phyloP scores from a whole-genome alignment of 2,797 vertebrate species.

The Muraenolepis orangiensis region DNA sequence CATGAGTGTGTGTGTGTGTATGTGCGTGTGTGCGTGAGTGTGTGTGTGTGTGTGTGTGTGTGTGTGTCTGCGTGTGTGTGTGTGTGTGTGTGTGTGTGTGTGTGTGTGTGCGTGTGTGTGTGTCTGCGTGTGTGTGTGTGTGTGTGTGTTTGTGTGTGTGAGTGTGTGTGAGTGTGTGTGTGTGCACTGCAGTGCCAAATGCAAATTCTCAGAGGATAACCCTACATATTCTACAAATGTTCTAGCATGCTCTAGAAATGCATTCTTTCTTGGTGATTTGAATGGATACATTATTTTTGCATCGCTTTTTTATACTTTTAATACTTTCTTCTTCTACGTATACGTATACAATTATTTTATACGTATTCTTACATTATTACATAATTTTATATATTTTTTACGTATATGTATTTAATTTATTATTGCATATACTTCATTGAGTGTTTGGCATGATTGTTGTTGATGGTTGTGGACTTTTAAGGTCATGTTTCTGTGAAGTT shows the following conservation, averaged over 20 bases:
- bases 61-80: background rate
- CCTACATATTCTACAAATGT: background rate
- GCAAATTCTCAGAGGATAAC: background rate
- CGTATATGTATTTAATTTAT: background rate
- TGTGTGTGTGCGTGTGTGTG: constrained; percentile 3
- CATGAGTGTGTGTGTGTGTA: constrained; percentile 2
- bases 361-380: background rate
- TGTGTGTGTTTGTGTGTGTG: background rate
- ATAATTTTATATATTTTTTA: background rate
- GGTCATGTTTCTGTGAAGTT: background rate
- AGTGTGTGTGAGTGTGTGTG: constrained; percentile 7
- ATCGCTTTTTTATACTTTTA: background rate
- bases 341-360: too few relatives aligned
- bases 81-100: background rate
- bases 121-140: background rate
- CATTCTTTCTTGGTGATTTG: background rate
- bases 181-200: background rate
- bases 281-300: background rate
- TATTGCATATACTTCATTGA: background rate
- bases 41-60: background rate
- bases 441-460: background rate
- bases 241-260: background rate
- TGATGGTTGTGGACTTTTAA: background rate
- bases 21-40: constrained; percentile 10
- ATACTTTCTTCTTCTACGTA: too few relatives aligned